A percentile compares a stretch with the other conserved stretches of the same genome.
Evolutionary conservation across 2,113 vertebrate genomes (phyloP).

Genomic region (Nymphicus hollandicus): DNA sequence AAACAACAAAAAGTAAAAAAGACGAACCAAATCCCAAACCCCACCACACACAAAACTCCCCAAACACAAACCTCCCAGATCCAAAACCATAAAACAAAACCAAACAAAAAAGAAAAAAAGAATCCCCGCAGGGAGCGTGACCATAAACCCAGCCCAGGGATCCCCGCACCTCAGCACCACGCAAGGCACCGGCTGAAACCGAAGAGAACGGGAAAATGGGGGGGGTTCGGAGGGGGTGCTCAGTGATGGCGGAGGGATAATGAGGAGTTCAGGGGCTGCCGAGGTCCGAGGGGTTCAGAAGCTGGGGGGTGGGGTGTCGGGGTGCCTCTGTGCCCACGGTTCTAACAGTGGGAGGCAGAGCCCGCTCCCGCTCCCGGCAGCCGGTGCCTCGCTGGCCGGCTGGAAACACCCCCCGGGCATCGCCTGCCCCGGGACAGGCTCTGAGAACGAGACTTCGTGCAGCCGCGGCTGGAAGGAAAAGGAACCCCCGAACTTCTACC

Average conservation of each 20-base stretch:
- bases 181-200: background rate
- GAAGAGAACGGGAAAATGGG: accelerated
- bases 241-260: background rate
- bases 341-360: background rate
- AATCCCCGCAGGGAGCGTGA: background rate
- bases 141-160: background rate
- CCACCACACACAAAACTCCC: background rate
- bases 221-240: background rate
- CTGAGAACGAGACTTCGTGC: background rate
- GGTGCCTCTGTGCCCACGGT: background rate
- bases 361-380: background rate
- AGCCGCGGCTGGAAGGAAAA: background rate
- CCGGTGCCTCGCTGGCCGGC: background rate
- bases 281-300: background rate
- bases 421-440: background rate
- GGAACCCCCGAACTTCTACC: background rate
- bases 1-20: background rate
- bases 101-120: background rate
- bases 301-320: background rate
- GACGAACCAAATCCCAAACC: too few relatives aligned
- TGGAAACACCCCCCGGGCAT: background rate
- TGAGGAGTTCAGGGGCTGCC: background rate
- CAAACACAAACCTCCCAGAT: accelerated
- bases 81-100: background rate
- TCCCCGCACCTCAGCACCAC: background rate